phyloP scores from a whole-genome alignment of 2,888 invertebrate genomes.

The Stramonita haemastoma region DNA sequence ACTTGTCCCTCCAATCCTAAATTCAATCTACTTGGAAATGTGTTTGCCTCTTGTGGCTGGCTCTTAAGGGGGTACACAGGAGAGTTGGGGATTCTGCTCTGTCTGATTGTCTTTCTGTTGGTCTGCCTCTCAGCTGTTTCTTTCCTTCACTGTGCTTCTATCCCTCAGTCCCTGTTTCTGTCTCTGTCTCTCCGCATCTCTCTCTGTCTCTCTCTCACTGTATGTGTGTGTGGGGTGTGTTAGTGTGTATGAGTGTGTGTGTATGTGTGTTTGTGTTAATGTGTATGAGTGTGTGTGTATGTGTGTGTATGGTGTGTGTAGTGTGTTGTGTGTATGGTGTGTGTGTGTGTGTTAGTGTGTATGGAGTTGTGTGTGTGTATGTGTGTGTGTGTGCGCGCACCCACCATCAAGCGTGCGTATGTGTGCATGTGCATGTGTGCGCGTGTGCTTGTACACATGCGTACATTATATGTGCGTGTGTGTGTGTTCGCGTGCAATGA shows the following conservation, averaged over 20 bases:
- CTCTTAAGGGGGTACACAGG: not conserved
- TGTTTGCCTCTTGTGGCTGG: not conserved
- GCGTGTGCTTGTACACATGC: not conserved
- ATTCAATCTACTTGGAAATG: not conserved
- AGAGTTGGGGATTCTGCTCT: too few relatives aligned
- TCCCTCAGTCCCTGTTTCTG: not conserved
- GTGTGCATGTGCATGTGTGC: not conserved
- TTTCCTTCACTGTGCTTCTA: not conserved
- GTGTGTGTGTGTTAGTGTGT: not conserved
- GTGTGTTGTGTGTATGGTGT: too few relatives aligned
- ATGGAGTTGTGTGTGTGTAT: not conserved
- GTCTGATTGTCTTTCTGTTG: too few relatives aligned
- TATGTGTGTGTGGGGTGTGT: slow-evolving; percentile 4
- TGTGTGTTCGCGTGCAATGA: not conserved
- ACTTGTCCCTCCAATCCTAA: slow-evolving; percentile 1
- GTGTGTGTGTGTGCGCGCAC: not conserved
- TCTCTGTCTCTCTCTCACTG: not conserved
- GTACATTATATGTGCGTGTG: not conserved
- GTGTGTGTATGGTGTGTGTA: not conserved
- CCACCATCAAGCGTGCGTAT: not conserved
- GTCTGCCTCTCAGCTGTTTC: too few relatives aligned
- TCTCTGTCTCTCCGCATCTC: not conserved
- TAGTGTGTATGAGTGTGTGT: not conserved
- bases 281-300: not conserved
- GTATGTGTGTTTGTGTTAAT: not conserved